A percentile compares a stretch with the other conserved stretches of the same genome.
Conservation (phyloP, 2,113 vertebrate genomes). For the Notarius quadriscutis region DNA sequence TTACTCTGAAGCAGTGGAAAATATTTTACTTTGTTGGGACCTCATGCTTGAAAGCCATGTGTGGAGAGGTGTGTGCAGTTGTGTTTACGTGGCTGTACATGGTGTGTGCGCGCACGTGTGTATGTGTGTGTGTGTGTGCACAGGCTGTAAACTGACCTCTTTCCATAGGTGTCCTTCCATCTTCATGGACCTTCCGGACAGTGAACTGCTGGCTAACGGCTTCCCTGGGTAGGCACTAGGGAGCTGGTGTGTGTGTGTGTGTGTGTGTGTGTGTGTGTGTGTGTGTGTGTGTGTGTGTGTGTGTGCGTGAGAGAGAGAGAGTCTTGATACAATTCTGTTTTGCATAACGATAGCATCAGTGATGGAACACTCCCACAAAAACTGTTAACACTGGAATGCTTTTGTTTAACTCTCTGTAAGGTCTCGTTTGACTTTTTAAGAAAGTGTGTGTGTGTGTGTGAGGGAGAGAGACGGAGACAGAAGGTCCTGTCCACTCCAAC, state of each 20-base stretch:
- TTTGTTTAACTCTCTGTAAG: slow-evolving; percentile 3
- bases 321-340: not conserved
- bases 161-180: slow-evolving; percentile 80
- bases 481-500: not conserved
- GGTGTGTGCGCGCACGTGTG: slow-evolving; percentile 36
- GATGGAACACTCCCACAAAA: not conserved
- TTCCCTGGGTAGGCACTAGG: slow-evolving; percentile 76
- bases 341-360: not conserved
- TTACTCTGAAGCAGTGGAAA: not conserved
- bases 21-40: not conserved
- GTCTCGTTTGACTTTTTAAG: not conserved
- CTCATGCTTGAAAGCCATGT: not conserved
- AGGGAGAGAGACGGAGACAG: not conserved
- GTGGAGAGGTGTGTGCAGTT: slow-evolving; percentile 50
- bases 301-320: too few species aligned
- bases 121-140: slow-evolving; percentile 52
- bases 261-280: slow-evolving; percentile 23
- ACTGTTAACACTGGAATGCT: not conserved
- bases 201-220: slow-evolving; percentile 78
- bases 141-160: slow-evolving; percentile 75
- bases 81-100: slow-evolving; percentile 7
- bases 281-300: slow-evolving; percentile 43
- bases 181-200: slow-evolving; percentile 82
- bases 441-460: not conserved
- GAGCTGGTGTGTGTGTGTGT: slow-evolving; percentile 57